phyloP scores from a whole-genome alignment of 2,113 vertebrate species.

The Euleptes europaea region DNA sequence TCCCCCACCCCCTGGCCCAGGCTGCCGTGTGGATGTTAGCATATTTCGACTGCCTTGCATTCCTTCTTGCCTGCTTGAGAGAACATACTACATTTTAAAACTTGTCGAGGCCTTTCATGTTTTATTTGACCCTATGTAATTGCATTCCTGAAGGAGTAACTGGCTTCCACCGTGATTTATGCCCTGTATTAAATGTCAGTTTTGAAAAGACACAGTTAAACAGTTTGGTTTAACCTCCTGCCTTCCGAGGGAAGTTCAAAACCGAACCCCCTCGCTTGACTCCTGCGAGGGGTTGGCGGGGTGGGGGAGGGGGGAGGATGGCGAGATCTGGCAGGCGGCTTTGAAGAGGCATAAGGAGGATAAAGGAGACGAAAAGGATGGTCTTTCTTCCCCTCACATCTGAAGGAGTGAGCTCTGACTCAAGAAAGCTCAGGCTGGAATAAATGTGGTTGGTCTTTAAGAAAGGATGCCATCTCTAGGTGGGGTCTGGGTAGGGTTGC shows the following conservation, averaged over 20 bases:
- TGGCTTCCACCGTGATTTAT: slow-evolving; percentile 93
- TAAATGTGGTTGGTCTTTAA: too few relatives aligned
- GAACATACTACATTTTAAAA: slow-evolving; percentile 97
- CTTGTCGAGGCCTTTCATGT: slow-evolving; percentile 98
- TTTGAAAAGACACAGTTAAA: slow-evolving; percentile 92
- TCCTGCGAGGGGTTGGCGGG: slow-evolving; percentile 37
- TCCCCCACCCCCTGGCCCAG: slow-evolving; percentile 59
- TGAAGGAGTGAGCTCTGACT: too few relatives aligned
- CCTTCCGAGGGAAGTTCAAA: slow-evolving; percentile 78
- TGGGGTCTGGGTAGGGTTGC: too few relatives aligned
- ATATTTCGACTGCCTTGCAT: slow-evolving; percentile 97
- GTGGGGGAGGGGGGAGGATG: not conserved
- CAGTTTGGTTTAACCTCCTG: slow-evolving; percentile 86
- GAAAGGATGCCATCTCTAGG: too few relatives aligned
- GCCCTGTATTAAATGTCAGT: slow-evolving; percentile 94
- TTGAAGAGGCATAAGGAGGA: slow-evolving; percentile 16
- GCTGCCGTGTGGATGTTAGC: slow-evolving; percentile 92
- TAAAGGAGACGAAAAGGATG: too few relatives aligned
- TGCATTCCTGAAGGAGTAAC: slow-evolving; percentile 99
- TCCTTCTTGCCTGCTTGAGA: slow-evolving; percentile 91
- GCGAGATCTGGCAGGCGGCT: slow-evolving; percentile 10
- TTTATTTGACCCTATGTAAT: slow-evolving; percentile 99
- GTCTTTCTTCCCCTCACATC: too few relatives aligned
- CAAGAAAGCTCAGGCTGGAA: too few relatives aligned
- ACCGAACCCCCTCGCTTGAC: slow-evolving; percentile 58